These are phyloP conservation scores for Pao palembangensis DNA, from an alignment of 2,113 vertebrate species.

Conservation along the genomic window DNA sequence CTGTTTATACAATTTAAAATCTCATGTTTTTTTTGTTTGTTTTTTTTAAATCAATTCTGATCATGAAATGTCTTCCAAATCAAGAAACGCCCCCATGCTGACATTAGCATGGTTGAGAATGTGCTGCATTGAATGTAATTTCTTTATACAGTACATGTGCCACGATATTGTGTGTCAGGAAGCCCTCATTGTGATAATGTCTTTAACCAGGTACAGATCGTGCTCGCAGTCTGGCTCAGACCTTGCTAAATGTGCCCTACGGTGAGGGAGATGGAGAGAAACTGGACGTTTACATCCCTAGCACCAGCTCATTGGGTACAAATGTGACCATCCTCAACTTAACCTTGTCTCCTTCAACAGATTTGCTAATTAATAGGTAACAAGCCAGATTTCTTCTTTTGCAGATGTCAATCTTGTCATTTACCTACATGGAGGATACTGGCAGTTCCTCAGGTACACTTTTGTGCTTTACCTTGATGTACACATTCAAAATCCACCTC, in stretches of 20 bases:
- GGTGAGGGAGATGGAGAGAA: conserved; percentile 78
- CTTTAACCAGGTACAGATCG: conserved; percentile 75
- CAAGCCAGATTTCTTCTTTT: conserved; percentile 21
- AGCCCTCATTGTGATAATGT: conserved; percentile 4
- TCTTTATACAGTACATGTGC: neutral
- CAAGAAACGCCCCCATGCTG: neutral
- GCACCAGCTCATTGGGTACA: conserved; percentile 67
- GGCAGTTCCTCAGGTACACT: conserved; percentile 87
- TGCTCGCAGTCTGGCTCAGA: conserved; percentile 68
- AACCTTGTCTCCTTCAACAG: too few species aligned
- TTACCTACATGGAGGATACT: conserved; percentile 92
- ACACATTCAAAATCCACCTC: neutral
- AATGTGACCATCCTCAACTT: neutral
- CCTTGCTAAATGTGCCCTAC: conserved; percentile 79
- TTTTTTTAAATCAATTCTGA: too few species aligned
- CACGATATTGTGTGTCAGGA: neutral
- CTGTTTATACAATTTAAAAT: too few species aligned
- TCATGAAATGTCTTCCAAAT: too few species aligned
- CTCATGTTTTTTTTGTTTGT: too few species aligned
- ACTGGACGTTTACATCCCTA: conserved; percentile 86
- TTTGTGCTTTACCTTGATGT: neutral
- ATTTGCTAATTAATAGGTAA: too few species aligned
- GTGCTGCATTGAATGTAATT: neutral
- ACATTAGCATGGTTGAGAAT: neutral
- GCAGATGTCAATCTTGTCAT: conserved; percentile 81